Percentiles rank a stretch among this genome's conserved stretches.
These are phyloP conservation scores for Tribolium castaneum DNA, from an alignment of 1,140 invertebrate species.

Conservation along the genomic window DNA sequence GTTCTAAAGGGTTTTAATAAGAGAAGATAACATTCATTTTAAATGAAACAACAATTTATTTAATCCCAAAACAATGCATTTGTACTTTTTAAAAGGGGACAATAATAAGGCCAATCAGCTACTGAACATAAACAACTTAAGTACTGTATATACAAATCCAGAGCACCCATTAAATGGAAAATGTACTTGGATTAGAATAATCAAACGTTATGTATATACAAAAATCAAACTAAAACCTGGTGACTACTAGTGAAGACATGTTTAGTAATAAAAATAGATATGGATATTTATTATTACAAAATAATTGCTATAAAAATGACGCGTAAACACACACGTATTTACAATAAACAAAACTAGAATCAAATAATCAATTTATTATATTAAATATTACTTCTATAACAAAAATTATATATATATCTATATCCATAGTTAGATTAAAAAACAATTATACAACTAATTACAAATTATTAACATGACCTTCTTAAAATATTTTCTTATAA, in stretches of 20 bases:
- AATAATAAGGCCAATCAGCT: slow-evolving; percentile 41
- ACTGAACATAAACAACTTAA: slow-evolving; percentile 17
- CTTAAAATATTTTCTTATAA: slow-evolving; percentile 62
- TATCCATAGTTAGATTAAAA: slow-evolving; percentile 59
- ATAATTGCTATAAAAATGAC: slow-evolving; percentile 52
- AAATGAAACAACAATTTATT: slow-evolving; percentile 46
- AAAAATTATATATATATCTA: slow-evolving; percentile 64
- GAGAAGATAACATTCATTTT: slow-evolving; percentile 9
- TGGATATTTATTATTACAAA: slow-evolving; percentile 57
- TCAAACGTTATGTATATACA: slow-evolving; percentile 5
- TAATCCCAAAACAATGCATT: slow-evolving; percentile 38
- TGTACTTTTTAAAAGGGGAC: slow-evolving; percentile 37
- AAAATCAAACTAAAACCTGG: slow-evolving; percentile 12
- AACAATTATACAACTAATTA: slow-evolving; percentile 64
- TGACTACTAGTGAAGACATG: slow-evolving; percentile 49
- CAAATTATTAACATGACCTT: slow-evolving; percentile 59
- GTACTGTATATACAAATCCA: slow-evolving; percentile 19
- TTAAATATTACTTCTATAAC: slow-evolving; percentile 64
- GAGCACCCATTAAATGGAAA: slow-evolving; percentile 2
- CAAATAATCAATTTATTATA: slow-evolving; percentile 59
- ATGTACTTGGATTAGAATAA: background rate
- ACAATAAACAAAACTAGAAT: slow-evolving; percentile 56
- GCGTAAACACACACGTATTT: slow-evolving; percentile 49
- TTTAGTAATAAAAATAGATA: slow-evolving; percentile 58
- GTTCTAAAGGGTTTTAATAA: background rate